phyloP scores from a whole-genome alignment of 2,888 invertebrate species.

The Papilio gigon region DNA sequence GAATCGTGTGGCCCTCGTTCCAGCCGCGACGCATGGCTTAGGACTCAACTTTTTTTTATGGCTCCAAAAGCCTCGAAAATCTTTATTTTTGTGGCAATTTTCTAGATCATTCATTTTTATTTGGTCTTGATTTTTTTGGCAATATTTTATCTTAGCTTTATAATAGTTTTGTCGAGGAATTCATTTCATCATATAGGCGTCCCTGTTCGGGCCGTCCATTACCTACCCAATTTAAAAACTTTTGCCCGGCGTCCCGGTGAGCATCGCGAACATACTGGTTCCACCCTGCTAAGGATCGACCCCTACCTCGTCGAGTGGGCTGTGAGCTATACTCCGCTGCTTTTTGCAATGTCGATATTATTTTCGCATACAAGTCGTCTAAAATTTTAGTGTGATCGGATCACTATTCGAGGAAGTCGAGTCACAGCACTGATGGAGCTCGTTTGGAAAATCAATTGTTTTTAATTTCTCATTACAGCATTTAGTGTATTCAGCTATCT shows the following conservation, averaged over 20 bases:
- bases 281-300: neutral
- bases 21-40: neutral
- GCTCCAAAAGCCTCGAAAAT: too few species aligned
- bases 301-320: neutral
- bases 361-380: neutral
- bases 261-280: neutral
- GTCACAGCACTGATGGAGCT: neutral
- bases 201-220: too few species aligned
- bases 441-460: neutral
- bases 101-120: too few species aligned
- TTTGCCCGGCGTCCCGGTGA: constrained; percentile 1
- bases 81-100: too few species aligned
- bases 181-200: too few species aligned
- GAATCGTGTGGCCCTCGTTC: neutral
- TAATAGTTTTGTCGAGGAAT: too few species aligned
- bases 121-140: too few species aligned
- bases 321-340: neutral
- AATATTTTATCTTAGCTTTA: too few species aligned
- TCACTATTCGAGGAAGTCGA: neutral
- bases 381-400: neutral
- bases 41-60: too few species aligned
- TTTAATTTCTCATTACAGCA: neutral
- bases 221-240: neutral
- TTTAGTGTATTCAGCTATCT: neutral
- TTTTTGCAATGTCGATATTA: neutral